These are phyloP conservation scores for Chlamydotis undulata DNA, from an alignment of 2,113 vertebrate genomes.

Conservation along the genomic window DNA sequence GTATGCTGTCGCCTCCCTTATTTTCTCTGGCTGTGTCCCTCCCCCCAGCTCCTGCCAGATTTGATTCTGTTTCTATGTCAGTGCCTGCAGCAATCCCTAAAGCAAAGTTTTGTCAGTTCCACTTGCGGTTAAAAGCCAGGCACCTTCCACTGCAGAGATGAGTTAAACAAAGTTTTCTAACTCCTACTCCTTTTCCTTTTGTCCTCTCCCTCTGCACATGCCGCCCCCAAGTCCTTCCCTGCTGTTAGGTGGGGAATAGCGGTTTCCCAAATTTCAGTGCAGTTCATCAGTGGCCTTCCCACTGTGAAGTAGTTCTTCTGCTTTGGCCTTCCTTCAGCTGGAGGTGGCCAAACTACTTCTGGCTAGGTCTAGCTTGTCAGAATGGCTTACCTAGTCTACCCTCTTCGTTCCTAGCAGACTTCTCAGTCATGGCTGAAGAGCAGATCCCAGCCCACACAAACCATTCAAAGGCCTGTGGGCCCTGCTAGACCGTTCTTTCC, in stretches of 20 bases:
- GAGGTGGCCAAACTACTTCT: not conserved
- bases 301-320: not conserved
- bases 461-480: not conserved
- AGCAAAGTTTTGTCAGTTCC: conserved; percentile 13
- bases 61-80: conserved; percentile 23
- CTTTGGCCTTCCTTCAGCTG: not conserved
- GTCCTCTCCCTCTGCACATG: not conserved
- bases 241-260: not conserved
- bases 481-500: rapidly evolving
- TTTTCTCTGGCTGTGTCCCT: not conserved
- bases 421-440: not conserved
- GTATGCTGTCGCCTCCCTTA: not conserved
- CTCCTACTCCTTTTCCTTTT: not conserved
- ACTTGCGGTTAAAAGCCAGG: conserved; percentile 16
- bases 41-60: not conserved
- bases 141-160: not conserved
- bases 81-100: conserved; percentile 6
- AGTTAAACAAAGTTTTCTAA: not conserved
- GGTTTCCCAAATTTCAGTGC: not conserved
- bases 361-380: not conserved
- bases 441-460: not conserved
- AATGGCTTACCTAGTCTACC: not conserved
- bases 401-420: not conserved
- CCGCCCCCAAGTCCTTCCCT: not conserved
- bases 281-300: not conserved